Percentiles rank a stretch among this genome's conserved stretches.
Conservation (phyloP, 2,113 vertebrate genomes). For the Solenodon paradoxus region DNA sequence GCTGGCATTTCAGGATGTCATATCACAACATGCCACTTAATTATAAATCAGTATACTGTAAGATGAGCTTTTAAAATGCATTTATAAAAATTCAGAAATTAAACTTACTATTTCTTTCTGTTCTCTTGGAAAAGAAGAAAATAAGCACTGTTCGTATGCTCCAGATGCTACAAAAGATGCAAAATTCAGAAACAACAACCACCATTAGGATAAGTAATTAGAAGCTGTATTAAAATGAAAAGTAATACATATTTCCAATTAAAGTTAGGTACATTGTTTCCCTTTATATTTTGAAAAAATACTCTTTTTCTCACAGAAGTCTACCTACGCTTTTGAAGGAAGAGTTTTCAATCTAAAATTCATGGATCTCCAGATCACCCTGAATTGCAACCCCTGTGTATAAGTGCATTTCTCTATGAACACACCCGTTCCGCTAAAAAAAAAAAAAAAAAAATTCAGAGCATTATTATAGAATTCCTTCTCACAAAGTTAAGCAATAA, state of each 20-base stretch:
- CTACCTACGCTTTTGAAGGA: not conserved
- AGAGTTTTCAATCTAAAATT: slow-evolving; percentile 29
- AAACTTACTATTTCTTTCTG: slow-evolving; percentile 95
- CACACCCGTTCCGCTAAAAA: no score
- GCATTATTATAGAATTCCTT: slow-evolving; percentile 27
- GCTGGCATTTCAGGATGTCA: not conserved
- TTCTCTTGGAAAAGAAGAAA: slow-evolving; percentile 92
- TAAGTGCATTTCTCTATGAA: slow-evolving; percentile 33
- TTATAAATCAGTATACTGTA: slow-evolving; percentile 47
- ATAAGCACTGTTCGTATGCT: slow-evolving; percentile 92
- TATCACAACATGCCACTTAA: not conserved
- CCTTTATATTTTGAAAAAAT: slow-evolving; percentile 24
- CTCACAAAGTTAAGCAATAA: slow-evolving; percentile 12
- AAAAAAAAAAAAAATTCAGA: slow-evolving; percentile 36
- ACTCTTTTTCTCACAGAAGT: slow-evolving; percentile 27
- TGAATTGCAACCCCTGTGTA: not conserved
- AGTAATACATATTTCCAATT: slow-evolving; percentile 35
- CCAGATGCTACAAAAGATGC: slow-evolving; percentile 89
- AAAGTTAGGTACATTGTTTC: slow-evolving; percentile 15
- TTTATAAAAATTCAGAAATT: slow-evolving; percentile 45
- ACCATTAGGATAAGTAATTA: slow-evolving; percentile 38
- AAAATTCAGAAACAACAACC: slow-evolving; percentile 61
- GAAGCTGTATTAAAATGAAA: slow-evolving; percentile 21
- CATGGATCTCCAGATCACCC: not conserved
- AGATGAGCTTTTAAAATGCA: slow-evolving; percentile 36